Evolutionary conservation across 2,113 vertebrate genomes (phyloP).

Genomic region (Hypanus sabinus): DNA sequence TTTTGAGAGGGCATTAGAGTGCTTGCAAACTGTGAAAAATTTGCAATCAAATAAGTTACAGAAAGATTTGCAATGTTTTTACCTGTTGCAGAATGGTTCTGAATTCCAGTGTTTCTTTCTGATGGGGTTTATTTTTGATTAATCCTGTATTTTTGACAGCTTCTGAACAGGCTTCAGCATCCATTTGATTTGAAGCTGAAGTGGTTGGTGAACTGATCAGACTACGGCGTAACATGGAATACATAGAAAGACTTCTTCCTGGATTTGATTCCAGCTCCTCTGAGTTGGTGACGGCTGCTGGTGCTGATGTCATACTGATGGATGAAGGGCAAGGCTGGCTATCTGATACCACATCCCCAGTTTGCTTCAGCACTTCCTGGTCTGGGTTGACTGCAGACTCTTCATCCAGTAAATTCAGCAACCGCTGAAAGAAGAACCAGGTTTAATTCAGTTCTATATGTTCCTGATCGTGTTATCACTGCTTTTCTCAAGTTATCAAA

Average conservation of each 20-base stretch:
- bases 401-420: constrained; percentile 65
- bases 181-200: not conserved
- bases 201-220: not conserved
- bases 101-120: constrained; percentile 47
- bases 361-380: constrained; percentile 47
- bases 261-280: not conserved
- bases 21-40: no score
- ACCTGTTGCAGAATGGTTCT: constrained; percentile 51
- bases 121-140: constrained; percentile 41
- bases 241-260: not conserved
- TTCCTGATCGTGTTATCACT: not conserved
- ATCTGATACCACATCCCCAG: not conserved
- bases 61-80: constrained; percentile 40
- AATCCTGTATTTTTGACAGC: constrained; percentile 2
- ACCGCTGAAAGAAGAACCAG: constrained; percentile 57
- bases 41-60: not conserved
- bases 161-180: not conserved
- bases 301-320: not conserved
- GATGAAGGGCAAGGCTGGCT: not conserved
- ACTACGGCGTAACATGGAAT: not conserved
- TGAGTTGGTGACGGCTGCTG: not conserved
- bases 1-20: no score
- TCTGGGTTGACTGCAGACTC: constrained; percentile 59
- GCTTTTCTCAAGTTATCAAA: not conserved
- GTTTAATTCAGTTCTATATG: constrained; percentile 40